Evolutionary conservation across 2,888 invertebrate genomes (phyloP), one percentile per base, ranked within the genome.

Genomic region (Tetragnatha montana): DNA sequence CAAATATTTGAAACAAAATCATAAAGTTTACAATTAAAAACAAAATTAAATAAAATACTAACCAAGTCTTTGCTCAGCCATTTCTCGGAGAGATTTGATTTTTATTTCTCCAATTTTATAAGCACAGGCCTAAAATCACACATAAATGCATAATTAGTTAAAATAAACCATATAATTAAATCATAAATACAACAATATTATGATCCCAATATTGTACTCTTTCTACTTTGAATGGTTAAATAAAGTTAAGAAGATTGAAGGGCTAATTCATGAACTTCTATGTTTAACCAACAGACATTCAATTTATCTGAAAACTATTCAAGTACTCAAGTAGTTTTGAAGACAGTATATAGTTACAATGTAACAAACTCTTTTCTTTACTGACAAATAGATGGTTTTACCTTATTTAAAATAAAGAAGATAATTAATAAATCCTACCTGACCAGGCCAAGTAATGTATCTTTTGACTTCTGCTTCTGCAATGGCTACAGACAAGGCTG

Each of bases 391-490:
- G 14, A 69, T 17, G n/a, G 2, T 17, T 69, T 69, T 69, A 17
- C 69, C 8, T 69, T 69, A 17, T 4, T 17, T 7, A 69, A 69
- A 69, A n/a, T n/a, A 75, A 49, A 17, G 12, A 17, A 49, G 14
- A 75, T 47, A 79, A 8, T 8, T 22, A 19, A 3, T 22, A 21
- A 6, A 21, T 50, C 80, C 69, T 14, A 91, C 91, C 92, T 93
- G 93, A 50, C 93, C 93, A 8, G 93, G 93, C 92, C 92, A 92
- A 10, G 92, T 92, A 80, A 93, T 92, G 91, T 93, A 93, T 69
- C 93, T 92, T 81, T 93, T 91, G 8, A 93, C 91, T 91, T 93
- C 93, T 71, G 91, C 92, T 82, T 87, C 91, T 73, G 93, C 91
- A 14, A 91, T 91, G 49, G 81, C 75, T 49, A 91, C 81, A 17